phyloP scores from a whole-genome alignment of 1,140 invertebrate genomes.

The Solenopsis fugax region DNA sequence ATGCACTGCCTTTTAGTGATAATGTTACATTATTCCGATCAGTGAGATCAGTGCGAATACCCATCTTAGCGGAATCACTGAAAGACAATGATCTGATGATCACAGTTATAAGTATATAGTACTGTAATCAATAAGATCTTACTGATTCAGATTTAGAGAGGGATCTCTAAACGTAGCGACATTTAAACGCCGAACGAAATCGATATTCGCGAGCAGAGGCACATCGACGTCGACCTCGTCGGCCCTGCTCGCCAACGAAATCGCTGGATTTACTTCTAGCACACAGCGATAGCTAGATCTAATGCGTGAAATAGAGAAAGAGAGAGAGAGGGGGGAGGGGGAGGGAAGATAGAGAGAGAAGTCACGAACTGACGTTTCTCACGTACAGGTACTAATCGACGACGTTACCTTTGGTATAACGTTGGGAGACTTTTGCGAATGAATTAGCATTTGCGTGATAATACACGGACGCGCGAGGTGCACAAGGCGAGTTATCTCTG shows the following conservation, averaged over 20 bases:
- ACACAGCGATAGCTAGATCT: not conserved
- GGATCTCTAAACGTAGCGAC: too few relatives aligned
- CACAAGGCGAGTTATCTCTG: not conserved
- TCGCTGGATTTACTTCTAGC: not conserved
- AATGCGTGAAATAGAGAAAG: not conserved
- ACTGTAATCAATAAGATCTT: too few relatives aligned
- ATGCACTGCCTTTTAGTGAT: too few relatives aligned
- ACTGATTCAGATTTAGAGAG: too few relatives aligned
- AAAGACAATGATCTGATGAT: too few relatives aligned
- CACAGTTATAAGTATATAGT: too few relatives aligned
- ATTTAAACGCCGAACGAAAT: not conserved
- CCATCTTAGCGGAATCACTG: too few relatives aligned
- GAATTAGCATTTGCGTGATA: constrained; percentile 59
- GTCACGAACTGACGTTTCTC: constrained; percentile 40
- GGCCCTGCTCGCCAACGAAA: not conserved
- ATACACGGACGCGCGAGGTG: not conserved
- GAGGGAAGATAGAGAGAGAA: not conserved
- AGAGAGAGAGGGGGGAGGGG: not conserved
- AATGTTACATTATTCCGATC: too few relatives aligned
- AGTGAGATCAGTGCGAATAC: too few relatives aligned
- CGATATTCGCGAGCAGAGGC: not conserved
- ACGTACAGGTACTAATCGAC: constrained; percentile 38
- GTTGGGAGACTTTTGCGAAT: constrained; percentile 27
- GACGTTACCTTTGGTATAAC: constrained; percentile 39
- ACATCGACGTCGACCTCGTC: not conserved